phyloP scores from a whole-genome alignment of 1,140 invertebrate species.

The Drosophila nannoptera region DNA sequence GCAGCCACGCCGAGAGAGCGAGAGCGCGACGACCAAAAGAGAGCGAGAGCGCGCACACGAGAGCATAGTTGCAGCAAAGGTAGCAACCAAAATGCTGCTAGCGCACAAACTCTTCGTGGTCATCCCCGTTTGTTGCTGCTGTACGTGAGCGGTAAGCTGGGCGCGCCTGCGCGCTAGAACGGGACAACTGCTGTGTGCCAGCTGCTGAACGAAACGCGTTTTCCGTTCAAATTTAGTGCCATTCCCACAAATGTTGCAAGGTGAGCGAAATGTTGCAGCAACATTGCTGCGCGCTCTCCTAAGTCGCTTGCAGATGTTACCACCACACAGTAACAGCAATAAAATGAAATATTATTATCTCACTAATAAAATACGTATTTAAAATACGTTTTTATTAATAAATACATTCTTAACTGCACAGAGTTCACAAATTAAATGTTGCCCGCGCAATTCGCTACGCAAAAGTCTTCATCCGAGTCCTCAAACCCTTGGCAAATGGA shows the following conservation, averaged over 20 bases:
- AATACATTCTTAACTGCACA: too few species aligned
- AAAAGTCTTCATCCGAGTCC: background rate
- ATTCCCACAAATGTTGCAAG: conserved; percentile 31
- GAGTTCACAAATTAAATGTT: background rate
- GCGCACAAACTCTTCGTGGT: conserved; percentile 20
- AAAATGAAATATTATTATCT: too few species aligned
- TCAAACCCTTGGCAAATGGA: conserved; percentile 9
- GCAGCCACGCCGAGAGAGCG: conserved; percentile 15
- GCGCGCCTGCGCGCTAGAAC: conserved; percentile 41
- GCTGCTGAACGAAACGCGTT: conserved; percentile 43
- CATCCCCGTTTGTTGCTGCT: conserved; percentile 29
- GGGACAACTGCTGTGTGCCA: conserved; percentile 35
- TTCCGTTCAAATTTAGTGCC: conserved; percentile 40
- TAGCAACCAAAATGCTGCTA: conserved; percentile 17
- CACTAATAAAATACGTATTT: background rate
- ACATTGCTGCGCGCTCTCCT: conserved; percentile 41
- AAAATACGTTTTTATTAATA: background rate
- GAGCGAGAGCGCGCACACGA: conserved; percentile 14
- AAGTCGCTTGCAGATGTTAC: conserved; percentile 1
- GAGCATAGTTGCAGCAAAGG: conserved; percentile 29
- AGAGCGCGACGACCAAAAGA: background rate
- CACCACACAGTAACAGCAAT: too few species aligned
- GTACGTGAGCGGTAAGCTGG: conserved; percentile 40
- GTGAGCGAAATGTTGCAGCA: conserved; percentile 48
- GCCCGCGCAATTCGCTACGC: conserved; percentile 2